Percentiles rank a stretch among this genome's conserved stretches.
Conservation (phyloP, 2,888 invertebrate genomes). For the Trissonchulus latispiculum region DNA sequence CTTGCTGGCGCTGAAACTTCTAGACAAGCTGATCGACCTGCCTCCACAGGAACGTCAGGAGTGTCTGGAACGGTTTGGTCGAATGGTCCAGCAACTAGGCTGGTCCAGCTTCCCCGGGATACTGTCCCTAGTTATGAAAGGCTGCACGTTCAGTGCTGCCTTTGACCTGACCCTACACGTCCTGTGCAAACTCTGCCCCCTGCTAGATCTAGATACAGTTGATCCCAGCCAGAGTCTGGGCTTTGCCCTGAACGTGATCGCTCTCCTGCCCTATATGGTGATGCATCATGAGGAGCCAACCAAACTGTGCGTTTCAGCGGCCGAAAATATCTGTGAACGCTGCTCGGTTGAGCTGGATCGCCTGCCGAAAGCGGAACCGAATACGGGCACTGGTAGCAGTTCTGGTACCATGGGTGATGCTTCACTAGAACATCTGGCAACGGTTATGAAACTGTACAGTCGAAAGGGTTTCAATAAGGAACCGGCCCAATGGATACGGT, state of each 20-base stretch:
- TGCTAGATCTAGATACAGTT: conserved; percentile 71
- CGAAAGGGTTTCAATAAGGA: conserved; percentile 94
- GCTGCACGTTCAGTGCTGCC: conserved; percentile 24
- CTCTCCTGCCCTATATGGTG: conserved; percentile 86
- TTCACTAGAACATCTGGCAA: conserved; percentile 74
- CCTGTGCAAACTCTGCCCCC: conserved; percentile 74
- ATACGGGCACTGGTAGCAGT: conserved; percentile 1
- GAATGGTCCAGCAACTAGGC: conserved; percentile 69
- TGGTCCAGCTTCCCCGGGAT: conserved; percentile 82
- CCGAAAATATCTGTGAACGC: conserved; percentile 80
- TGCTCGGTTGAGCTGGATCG: background rate
- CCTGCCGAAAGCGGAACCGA: background rate
- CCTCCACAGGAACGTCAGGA: conserved; percentile 84
- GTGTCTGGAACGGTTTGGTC: conserved; percentile 81
- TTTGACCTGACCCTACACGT: conserved; percentile 51
- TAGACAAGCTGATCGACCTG: conserved; percentile 71
- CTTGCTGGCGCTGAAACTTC: conserved; percentile 71
- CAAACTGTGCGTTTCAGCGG: conserved; percentile 79
- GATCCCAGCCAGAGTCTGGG: conserved; percentile 77
- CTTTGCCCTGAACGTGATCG: conserved; percentile 92
- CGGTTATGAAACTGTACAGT: conserved; percentile 96
- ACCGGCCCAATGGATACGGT: conserved; percentile 98
- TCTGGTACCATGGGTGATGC: conserved; percentile 17
- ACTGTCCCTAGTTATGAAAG: conserved; percentile 78
- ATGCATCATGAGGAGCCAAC: conserved; percentile 93